A percentile compares a stretch with the other conserved stretches of the same genome.
Evolutionary conservation across 2,113 vertebrate species (phyloP).

Genomic region (Paraplagusia blochii): DNA sequence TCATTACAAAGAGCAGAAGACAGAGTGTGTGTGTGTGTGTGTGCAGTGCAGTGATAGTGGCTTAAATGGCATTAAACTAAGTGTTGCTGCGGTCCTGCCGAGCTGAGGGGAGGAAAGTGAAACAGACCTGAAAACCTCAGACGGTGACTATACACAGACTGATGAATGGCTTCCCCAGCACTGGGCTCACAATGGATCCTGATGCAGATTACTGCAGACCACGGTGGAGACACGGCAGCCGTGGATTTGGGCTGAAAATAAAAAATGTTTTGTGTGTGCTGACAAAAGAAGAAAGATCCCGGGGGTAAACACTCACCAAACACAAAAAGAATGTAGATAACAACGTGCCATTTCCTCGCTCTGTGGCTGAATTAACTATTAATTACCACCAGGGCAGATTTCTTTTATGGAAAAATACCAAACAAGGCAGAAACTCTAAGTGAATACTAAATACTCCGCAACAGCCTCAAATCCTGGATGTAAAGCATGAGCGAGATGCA

Average conservation of each 20-base stretch:
- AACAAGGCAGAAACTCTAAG: conserved; percentile 1
- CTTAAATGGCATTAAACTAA: conserved; percentile 23
- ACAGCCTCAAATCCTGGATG: conserved; percentile 1
- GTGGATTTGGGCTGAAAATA: conserved; percentile 14
- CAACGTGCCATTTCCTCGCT: background rate
- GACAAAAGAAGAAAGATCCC: conserved; percentile 2
- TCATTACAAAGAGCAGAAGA: conserved; percentile 38
- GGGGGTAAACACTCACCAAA: conserved; percentile 2
- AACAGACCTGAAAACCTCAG: conserved; percentile 7
- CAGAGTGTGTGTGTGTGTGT: conserved; percentile 7
- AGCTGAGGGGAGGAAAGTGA: background rate
- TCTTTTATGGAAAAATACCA: conserved; percentile 6
- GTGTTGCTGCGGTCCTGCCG: background rate
- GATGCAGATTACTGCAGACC: conserved; percentile 5
- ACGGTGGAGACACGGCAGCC: conserved; percentile 3
- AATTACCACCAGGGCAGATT: conserved; percentile 20
- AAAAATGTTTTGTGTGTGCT: background rate
- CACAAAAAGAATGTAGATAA: background rate
- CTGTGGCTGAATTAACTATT: conserved; percentile 1
- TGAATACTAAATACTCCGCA: conserved; percentile 4
- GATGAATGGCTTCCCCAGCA: conserved; percentile 10
- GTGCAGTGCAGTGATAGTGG: conserved; percentile 26
- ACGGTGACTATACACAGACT: conserved; percentile 2
- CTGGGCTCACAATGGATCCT: conserved; percentile 1
- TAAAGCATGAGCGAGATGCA: conserved; percentile 27